A percentile compares a stretch with the other conserved stretches of the same genome.
phyloP scores from a whole-genome alignment of 2,113 vertebrate genomes.

The Atlantisia rogersi region DNA sequence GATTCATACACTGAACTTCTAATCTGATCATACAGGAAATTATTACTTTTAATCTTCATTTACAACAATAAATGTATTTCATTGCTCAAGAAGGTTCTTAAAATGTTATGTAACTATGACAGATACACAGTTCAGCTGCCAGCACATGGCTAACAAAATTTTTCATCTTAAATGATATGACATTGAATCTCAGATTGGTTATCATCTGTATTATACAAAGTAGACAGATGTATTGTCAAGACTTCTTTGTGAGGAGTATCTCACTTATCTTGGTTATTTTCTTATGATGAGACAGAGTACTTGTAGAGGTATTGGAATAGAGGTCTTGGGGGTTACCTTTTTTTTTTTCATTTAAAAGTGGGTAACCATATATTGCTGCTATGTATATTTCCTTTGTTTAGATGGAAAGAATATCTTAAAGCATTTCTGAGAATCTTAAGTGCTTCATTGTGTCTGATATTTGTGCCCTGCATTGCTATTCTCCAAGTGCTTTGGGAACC shows the following conservation, averaged over 20 bases:
- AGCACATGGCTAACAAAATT: background rate
- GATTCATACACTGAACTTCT: background rate
- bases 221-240: background rate
- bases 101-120: background rate
- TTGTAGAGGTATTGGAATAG: background rate
- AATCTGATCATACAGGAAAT: background rate
- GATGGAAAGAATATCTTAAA: background rate
- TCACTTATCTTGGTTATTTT: background rate
- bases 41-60: background rate
- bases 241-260: background rate
- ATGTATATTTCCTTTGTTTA: background rate
- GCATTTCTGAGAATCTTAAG: background rate
- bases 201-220: background rate
- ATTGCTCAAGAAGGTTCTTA: background rate
- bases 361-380: background rate
- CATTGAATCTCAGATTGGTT: background rate
- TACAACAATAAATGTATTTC: background rate
- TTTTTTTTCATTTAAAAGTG: background rate
- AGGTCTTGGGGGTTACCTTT: background rate
- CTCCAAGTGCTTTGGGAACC: fast-evolving
- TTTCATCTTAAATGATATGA: background rate
- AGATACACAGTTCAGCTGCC: background rate
- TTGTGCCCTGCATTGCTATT: background rate
- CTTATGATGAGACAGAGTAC: background rate
- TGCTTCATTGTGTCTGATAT: background rate